These are phyloP conservation scores for Phrynocephalus forsythii DNA, from an alignment of 2,797 vertebrate genomes.

Conservation along the genomic window DNA sequence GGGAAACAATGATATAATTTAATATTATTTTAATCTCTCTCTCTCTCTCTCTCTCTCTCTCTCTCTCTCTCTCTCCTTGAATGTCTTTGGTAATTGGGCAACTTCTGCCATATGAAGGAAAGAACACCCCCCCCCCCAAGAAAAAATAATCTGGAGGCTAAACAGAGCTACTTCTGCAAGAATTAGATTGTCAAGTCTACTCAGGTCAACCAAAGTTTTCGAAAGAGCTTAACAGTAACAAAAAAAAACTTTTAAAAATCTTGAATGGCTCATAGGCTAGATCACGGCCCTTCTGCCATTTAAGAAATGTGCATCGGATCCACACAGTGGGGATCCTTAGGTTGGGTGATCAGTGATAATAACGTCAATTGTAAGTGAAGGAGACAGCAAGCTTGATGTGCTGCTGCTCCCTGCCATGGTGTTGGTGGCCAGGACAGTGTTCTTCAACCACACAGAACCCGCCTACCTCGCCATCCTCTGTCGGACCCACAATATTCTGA, in stretches of 20 bases:
- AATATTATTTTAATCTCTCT: not conserved
- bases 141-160: not conserved
- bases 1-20: not conserved
- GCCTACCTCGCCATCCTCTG: not conserved
- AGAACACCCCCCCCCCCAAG: too few relatives aligned
- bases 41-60: not conserved
- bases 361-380: not conserved
- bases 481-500: not conserved
- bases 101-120: not conserved
- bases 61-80: not conserved
- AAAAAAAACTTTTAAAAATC: not conserved
- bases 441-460: not conserved
- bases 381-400: not conserved
- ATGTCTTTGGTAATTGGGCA: not conserved
- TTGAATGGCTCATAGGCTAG: not conserved
- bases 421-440: not conserved
- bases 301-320: not conserved
- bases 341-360: not conserved
- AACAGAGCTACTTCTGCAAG: constrained; percentile 14
- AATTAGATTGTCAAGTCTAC: not conserved
- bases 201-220: not conserved
- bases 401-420: not conserved
- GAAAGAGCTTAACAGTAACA: not conserved
- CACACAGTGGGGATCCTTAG: too few relatives aligned
- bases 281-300: not conserved